Evolutionary conservation across 2,888 invertebrate genomes (phyloP), one percentile per base, ranked within the genome.

Genomic region (Campoplex capitator): DNA sequence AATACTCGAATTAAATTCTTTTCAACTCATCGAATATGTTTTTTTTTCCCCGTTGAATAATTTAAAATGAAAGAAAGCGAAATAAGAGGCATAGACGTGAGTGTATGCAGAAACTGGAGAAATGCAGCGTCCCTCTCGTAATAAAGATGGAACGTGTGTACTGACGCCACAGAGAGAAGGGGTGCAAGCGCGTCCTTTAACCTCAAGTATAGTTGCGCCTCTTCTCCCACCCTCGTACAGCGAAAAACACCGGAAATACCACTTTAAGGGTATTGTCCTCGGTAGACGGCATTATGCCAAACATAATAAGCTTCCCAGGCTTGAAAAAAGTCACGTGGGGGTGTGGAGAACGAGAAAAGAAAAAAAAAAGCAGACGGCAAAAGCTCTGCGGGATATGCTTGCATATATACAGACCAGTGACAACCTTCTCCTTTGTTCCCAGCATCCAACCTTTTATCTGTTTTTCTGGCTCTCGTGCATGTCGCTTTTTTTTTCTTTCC

Each of bases 281-380:
- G 73, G 81, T 74, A 86, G 77, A 73, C 84, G 71, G 81, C 86
- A 86, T 84, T 86, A 81, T 84, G 77, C 81, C 81, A 74, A 81
- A 77, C 68, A 81, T 84, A 86, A 84, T 85, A 77, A 85, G 84
- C 86, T 80, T 32, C 54, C 23, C n/a, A 42, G 65, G 13, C 75
- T 45, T 28, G 38, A 45, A 45, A 68, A 70, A 74, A 77, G 82
- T 67, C 76, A 77, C 77, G n/a, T 75, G 32, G 48, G 51, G 42
- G 35, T 74, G 70, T 51, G 65, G 82, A 82, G 58, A 18, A 71
- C 35, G 32, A 83, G 78, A 71, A 73, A 56, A 56, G 13, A 54
- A 42, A 78, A 78, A 67, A 67, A 48, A n/a, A 32, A 3, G 38
- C 48, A 67, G 16, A 54, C 45, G 42, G 74, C 65, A 32, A 81